Percentiles rank a stretch among this genome's conserved stretches.
These are phyloP conservation scores for Trinectes maculatus DNA, from an alignment of 2,113 vertebrate genomes.

Conservation along the genomic window DNA sequence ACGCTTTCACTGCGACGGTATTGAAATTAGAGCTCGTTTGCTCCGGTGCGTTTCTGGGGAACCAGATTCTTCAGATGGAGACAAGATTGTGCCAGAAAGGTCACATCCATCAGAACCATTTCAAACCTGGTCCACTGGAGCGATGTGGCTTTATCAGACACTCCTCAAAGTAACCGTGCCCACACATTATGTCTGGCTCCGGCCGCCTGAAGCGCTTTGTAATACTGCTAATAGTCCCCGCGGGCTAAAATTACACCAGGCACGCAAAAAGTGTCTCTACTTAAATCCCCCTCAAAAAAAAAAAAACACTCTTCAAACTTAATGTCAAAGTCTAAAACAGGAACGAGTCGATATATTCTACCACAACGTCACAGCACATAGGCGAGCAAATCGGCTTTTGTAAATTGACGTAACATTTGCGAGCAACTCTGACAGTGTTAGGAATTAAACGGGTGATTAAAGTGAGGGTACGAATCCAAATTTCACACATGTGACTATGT, in stretches of 20 bases:
- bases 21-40: neutral
- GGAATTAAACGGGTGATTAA: conserved; percentile 65
- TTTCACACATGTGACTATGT: conserved; percentile 66
- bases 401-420: conserved; percentile 55
- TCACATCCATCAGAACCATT: neutral
- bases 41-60: neutral
- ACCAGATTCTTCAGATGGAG: no score
- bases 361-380: conserved; percentile 3
- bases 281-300: neutral
- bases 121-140: neutral
- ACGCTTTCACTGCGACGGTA: neutral
- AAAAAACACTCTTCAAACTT: conserved; percentile 1
- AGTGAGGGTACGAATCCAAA: conserved; percentile 60
- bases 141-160: neutral
- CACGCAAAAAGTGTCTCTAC: neutral
- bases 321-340: neutral
- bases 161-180: neutral
- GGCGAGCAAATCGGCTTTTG: conserved; percentile 26
- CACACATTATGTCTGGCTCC: conserved; percentile 2
- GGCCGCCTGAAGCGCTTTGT: neutral
- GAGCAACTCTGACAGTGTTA: conserved; percentile 29
- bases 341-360: conserved; percentile 14
- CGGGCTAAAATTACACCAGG: neutral
- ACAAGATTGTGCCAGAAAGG: neutral
- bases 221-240: neutral